phyloP scores from a whole-genome alignment of 2,888 invertebrate species.

The Mactromeris polynyma region DNA sequence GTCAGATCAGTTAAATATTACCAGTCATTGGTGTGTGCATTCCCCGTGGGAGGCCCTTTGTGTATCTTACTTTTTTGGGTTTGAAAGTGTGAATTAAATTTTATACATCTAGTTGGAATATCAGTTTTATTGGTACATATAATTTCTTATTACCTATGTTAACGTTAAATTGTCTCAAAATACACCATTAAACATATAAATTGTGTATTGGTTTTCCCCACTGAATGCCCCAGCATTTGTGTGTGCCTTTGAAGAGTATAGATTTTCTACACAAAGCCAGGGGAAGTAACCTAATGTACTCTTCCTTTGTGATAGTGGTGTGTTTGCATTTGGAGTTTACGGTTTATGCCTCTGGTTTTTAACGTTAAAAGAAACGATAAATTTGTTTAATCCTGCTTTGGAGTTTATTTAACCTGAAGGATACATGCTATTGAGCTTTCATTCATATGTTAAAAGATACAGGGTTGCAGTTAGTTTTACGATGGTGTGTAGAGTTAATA shows the following conservation, averaged over 20 bases:
- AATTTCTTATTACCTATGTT: neutral
- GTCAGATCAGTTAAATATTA: neutral
- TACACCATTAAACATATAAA: neutral
- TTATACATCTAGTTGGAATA: neutral
- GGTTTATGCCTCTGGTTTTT: slow-evolving; percentile 13
- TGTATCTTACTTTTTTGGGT: too few relatives aligned
- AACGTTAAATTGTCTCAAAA: neutral
- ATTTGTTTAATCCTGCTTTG: slow-evolving; percentile 4
- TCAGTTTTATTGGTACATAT: neutral
- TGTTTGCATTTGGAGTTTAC: slow-evolving; percentile 21
- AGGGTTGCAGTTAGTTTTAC: neutral
- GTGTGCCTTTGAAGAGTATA: slow-evolving; percentile 41
- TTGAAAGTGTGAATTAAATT: neutral
- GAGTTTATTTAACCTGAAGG: neutral
- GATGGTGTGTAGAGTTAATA: neutral
- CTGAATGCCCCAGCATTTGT: slow-evolving; percentile 17
- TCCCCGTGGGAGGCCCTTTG: neutral
- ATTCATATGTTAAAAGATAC: neutral
- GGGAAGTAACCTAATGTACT: slow-evolving; percentile 42
- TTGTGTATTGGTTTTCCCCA: slow-evolving; percentile 36
- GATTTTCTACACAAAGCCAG: slow-evolving; percentile 63
- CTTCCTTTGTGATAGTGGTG: slow-evolving; percentile 38
- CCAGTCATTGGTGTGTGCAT: neutral
- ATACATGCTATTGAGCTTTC: neutral
- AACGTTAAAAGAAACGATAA: neutral